These are phyloP conservation scores for Cylas formicarius DNA, from an alignment of 1,140 invertebrate species.

Conservation along the genomic window DNA sequence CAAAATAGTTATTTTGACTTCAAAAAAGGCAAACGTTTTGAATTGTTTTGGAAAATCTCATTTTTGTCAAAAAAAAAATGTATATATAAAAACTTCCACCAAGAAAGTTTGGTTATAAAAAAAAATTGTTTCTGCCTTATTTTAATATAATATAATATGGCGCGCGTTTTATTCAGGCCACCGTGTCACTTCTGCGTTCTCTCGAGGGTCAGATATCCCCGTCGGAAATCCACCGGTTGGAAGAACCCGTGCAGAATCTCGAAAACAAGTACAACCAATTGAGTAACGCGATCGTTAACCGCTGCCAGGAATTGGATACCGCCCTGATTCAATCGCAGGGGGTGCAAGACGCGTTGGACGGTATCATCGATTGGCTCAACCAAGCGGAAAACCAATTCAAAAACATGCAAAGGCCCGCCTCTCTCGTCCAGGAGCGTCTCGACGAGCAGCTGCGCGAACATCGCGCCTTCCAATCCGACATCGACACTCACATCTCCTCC, in stretches of 20 bases:
- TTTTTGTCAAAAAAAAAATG: background rate
- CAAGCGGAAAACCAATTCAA: constrained; percentile 78
- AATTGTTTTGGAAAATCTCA: no score
- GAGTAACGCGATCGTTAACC: constrained; percentile 60
- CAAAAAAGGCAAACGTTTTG: no score
- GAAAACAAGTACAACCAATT: constrained; percentile 72
- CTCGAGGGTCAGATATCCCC: constrained; percentile 74
- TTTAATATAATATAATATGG: constrained; percentile 33
- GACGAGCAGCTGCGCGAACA: constrained; percentile 64
- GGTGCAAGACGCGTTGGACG: constrained; percentile 86
- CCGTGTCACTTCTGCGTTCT: constrained; percentile 63
- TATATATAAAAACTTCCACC: no score
- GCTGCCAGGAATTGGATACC: constrained; percentile 79
- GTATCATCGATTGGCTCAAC: constrained; percentile 76
- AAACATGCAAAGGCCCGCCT: constrained; percentile 63
- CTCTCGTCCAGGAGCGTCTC: constrained; percentile 78
- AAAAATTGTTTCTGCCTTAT: constrained; percentile 4
- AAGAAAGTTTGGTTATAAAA: no score
- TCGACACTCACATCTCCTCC: constrained; percentile 76
- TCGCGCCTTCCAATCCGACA: constrained; percentile 69
- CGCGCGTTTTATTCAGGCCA: constrained; percentile 47
- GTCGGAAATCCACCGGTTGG: constrained; percentile 67
- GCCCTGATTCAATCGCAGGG: constrained; percentile 88
- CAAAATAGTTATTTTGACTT: no score
- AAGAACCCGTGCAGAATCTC: constrained; percentile 70